phyloP scores from a whole-genome alignment of 2,888 invertebrate genomes.

The Melieria omissa region DNA sequence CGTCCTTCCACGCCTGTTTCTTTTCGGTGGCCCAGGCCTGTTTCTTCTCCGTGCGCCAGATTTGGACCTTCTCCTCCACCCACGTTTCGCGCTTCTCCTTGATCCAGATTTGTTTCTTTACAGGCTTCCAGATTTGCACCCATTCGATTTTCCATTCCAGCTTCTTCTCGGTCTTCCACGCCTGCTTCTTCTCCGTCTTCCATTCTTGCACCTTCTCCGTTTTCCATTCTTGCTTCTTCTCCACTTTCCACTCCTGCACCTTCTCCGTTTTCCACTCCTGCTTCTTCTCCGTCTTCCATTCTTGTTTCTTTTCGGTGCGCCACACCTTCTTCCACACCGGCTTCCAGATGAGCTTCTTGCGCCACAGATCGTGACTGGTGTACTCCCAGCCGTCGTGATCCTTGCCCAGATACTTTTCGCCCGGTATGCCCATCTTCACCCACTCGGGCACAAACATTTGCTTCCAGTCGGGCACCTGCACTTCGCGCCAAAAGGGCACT shows the following conservation, averaged over 20 bases:
- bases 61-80: conserved; percentile 77
- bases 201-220: conserved; percentile 80
- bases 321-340: conserved; percentile 81
- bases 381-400: conserved; percentile 87
- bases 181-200: conserved; percentile 79
- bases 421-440: conserved; percentile 77
- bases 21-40: conserved; percentile 74
- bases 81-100: conserved; percentile 81
- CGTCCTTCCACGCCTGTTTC: conserved; percentile 78
- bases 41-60: conserved; percentile 72
- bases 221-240: conserved; percentile 83
- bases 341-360: conserved; percentile 79
- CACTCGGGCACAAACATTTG: conserved; percentile 74
- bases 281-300: conserved; percentile 80
- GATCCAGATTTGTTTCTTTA: conserved; percentile 83
- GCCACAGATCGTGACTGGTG: conserved; percentile 87
- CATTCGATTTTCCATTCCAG: conserved; percentile 73
- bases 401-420: conserved; percentile 82
- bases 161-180: conserved; percentile 79
- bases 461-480: conserved; percentile 65
- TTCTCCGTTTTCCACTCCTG: conserved; percentile 73
- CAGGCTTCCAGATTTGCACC: conserved; percentile 79
- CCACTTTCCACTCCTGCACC: conserved; percentile 79
- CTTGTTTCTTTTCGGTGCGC: conserved; percentile 81
- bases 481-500: conserved; percentile 77